These are phyloP conservation scores for Proteles cristata DNA, from an alignment of 2,113 vertebrate genomes.

Conservation along the genomic window DNA sequence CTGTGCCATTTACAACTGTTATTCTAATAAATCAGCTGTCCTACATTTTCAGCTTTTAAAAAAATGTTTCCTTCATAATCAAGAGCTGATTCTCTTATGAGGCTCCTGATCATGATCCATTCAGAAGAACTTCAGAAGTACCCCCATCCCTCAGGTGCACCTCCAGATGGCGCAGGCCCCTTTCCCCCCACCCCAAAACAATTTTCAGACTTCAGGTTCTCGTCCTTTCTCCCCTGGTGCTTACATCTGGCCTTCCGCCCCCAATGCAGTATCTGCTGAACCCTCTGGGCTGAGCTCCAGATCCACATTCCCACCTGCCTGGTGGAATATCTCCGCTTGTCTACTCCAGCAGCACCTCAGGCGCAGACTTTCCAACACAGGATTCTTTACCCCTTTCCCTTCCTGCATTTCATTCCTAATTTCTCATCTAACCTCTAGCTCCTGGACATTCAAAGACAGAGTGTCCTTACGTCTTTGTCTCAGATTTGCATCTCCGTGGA, in stretches of 20 bases:
- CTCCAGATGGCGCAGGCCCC: background rate
- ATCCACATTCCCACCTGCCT: background rate
- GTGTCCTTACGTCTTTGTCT: background rate
- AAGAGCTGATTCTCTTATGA: background rate
- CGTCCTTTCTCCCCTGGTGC: background rate
- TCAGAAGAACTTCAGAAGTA: background rate
- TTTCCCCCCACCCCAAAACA: background rate
- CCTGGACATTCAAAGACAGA: background rate
- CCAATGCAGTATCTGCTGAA: background rate
- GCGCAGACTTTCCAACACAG: background rate
- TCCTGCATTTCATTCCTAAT: background rate
- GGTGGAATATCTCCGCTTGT: background rate
- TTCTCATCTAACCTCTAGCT: background rate
- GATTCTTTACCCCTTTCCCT: background rate
- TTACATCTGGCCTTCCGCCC: background rate
- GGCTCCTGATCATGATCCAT: background rate
- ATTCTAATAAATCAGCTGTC: background rate
- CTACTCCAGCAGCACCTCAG: background rate
- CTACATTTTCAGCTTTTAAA: background rate
- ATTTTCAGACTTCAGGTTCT: background rate
- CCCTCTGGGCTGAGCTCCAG: background rate
- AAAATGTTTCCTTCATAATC: background rate
- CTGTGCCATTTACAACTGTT: background rate
- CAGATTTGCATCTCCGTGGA: background rate
- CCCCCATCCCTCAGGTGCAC: background rate